Conservation (phyloP, 1,140 invertebrate species). For the Nylanderia fulva region DNA sequence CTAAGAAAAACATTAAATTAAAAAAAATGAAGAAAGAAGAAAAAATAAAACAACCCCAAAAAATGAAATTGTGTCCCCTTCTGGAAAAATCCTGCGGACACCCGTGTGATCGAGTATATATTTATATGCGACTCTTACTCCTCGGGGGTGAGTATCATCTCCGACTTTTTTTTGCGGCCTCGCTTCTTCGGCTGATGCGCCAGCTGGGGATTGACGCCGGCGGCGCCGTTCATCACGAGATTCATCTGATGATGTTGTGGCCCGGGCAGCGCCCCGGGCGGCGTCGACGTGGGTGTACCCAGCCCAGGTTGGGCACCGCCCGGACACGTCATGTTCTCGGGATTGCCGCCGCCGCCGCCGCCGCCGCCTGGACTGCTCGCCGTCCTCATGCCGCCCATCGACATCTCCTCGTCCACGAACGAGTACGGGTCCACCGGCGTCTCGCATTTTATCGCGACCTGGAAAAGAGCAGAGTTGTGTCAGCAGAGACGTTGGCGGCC, state of each 20-base stretch:
- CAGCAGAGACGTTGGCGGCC: not conserved
- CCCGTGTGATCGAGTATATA: too few relatives aligned
- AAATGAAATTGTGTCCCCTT: too few relatives aligned
- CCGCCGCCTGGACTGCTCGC: conserved; percentile 82
- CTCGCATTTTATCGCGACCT: conserved; percentile 88
- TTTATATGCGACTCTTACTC: conserved; percentile 79
- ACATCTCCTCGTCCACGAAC: conserved; percentile 92
- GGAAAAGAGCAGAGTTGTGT: conserved; percentile 67
- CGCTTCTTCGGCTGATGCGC: conserved; percentile 92
- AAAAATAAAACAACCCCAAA: too few relatives aligned
- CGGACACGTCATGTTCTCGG: conserved; percentile 80
- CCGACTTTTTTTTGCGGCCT: conserved; percentile 92
- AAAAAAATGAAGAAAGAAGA: too few relatives aligned
- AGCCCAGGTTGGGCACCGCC: conserved; percentile 79
- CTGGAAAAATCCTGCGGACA: too few relatives aligned
- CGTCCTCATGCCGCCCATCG: conserved; percentile 83
- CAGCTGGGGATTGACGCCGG: conserved; percentile 85
- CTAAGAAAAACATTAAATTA: too few relatives aligned
- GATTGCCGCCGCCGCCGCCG: conserved; percentile 54
- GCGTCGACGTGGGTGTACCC: conserved; percentile 81
- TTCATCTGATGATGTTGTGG: conserved; percentile 82
- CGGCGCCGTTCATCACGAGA: conserved; percentile 83
- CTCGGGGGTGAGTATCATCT: conserved; percentile 86
- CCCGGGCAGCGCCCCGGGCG: conserved; percentile 78
- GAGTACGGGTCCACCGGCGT: conserved; percentile 91